Conservation (phyloP, 2,113 vertebrate genomes). For the Crocuta crocuta region DNA sequence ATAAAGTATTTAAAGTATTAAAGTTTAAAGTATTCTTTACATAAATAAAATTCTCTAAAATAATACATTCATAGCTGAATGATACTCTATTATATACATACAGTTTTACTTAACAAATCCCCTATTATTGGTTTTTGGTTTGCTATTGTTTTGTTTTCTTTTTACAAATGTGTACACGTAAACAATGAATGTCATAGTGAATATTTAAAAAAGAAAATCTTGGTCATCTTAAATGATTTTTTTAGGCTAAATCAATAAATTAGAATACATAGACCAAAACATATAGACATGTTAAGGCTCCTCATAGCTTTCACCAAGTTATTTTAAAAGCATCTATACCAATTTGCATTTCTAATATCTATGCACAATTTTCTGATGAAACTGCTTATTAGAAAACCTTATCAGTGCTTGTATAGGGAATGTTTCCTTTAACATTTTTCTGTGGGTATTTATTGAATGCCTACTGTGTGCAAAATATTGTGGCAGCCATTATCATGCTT, state of each 20-base stretch:
- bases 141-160: not conserved
- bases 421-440: not conserved
- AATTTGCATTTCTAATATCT: not conserved
- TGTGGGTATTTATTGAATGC: not conserved
- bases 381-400: not conserved
- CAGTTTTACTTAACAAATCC: not conserved
- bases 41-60: constrained; percentile 40
- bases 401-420: not conserved
- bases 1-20: no score
- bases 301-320: not conserved
- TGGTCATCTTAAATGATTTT: not conserved
- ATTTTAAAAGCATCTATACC: not conserved
- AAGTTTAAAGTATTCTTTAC: not conserved
- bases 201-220: not conserved
- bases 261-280: not conserved
- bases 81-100: not conserved
- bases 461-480: not conserved
- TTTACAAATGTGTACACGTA: not conserved
- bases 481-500: not conserved
- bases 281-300: not conserved
- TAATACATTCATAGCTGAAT: not conserved
- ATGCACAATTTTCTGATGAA: constrained; percentile 32
- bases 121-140: not conserved
- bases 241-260: not conserved
- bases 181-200: not conserved